Conservation (phyloP, 2,797 vertebrate species). For the Pseudochromis fuscus region DNA sequence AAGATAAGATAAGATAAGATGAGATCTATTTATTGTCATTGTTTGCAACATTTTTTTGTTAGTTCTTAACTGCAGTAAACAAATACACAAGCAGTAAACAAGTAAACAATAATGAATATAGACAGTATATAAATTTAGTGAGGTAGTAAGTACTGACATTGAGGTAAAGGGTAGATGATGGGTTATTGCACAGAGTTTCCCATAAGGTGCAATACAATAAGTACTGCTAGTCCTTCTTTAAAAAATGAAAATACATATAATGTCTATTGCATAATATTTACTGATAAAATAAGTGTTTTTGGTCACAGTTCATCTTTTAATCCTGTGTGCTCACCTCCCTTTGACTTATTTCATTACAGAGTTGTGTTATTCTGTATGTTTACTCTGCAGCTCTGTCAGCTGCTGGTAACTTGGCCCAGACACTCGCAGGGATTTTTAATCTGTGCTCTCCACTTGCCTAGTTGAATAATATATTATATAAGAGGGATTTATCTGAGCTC, state of each 20-base stretch:
- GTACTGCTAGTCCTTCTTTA: too few relatives aligned
- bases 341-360: background rate
- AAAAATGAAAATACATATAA: background rate
- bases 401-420: conserved; percentile 35
- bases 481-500: conserved; percentile 54
- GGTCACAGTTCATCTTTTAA: background rate
- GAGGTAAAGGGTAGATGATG: too few relatives aligned
- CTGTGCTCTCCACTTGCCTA: conserved; percentile 26
- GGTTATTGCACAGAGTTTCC: too few relatives aligned
- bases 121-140: too few relatives aligned
- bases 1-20: too few relatives aligned
- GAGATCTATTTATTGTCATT: too few relatives aligned
- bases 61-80: too few relatives aligned
- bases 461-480: conserved; percentile 70
- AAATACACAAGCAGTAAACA: too few relatives aligned
- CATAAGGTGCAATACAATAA: too few relatives aligned
- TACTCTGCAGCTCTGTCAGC: conserved; percentile 10
- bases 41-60: too few relatives aligned
- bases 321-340: background rate
- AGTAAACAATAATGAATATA: too few relatives aligned
- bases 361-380: background rate
- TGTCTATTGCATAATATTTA: background rate
- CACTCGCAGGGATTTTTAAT: conserved; percentile 50
- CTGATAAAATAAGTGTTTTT: background rate
- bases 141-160: too few relatives aligned